Conservation (phyloP, 1,140 invertebrate species). For the Neodiprion fabricii region DNA sequence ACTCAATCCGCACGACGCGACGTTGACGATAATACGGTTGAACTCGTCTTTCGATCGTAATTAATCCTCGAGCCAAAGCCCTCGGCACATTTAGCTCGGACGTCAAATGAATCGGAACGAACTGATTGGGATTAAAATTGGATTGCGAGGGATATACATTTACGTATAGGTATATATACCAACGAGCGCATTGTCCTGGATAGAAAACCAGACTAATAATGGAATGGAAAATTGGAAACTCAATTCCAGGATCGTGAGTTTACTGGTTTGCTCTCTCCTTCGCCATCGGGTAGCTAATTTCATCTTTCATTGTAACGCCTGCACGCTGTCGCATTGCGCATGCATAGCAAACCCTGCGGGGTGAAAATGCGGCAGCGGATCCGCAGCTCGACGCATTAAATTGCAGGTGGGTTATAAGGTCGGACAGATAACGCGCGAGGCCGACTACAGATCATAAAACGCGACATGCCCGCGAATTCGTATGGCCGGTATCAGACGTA, state of each 20-base stretch:
- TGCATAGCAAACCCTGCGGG: too few relatives aligned
- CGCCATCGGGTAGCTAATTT: neutral
- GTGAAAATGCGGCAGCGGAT: too few relatives aligned
- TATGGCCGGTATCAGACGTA: too few relatives aligned
- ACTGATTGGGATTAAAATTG: neutral
- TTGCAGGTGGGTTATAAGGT: too few relatives aligned
- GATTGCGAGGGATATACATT: neutral
- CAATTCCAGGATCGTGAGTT: neutral
- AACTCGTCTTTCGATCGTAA: neutral
- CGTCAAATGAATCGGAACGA: constrained; percentile 4
- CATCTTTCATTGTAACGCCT: constrained; percentile 5
- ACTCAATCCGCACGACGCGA: too few relatives aligned
- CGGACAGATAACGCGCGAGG: too few relatives aligned
- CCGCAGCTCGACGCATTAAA: too few relatives aligned
- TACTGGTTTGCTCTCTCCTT: neutral
- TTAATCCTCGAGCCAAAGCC: neutral
- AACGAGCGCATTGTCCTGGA: neutral
- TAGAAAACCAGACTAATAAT: neutral
- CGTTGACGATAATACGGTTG: too few relatives aligned
- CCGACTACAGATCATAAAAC: too few relatives aligned
- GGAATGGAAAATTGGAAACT: neutral
- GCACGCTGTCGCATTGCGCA: neutral
- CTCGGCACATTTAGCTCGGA: neutral
- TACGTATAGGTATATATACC: too few relatives aligned
- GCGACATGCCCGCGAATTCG: too few relatives aligned